Evolutionary conservation across 2,113 vertebrate species (phyloP).

Genomic region (Sminthopsis crassicaudata): DNA sequence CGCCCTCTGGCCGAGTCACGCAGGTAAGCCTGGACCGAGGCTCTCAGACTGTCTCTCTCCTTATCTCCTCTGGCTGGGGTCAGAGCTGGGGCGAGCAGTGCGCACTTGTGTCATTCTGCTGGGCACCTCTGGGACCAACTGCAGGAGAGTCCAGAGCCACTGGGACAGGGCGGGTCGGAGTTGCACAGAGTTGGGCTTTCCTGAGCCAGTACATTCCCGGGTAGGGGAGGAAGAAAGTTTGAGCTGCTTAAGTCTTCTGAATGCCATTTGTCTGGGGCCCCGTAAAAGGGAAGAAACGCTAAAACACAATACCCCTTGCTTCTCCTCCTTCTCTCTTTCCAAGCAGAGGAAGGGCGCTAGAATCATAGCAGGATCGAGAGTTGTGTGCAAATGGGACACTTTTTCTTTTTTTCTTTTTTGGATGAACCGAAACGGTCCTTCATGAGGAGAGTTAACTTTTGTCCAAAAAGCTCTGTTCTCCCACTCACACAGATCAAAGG

Average conservation of each 20-base stretch:
- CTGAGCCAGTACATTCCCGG: neutral
- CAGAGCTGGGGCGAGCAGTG: neutral
- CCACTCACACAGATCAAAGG: neutral
- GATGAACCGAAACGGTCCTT: constrained; percentile 26
- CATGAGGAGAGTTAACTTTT: constrained; percentile 68
- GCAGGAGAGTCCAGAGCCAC: neutral
- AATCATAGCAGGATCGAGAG: neutral
- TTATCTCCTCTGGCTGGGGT: neutral
- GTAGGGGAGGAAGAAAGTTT: constrained; percentile 1
- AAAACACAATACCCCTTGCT: constrained; percentile 58
- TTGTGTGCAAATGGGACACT: neutral
- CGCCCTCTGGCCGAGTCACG: constrained; percentile 76
- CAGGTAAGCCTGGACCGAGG: constrained; percentile 80
- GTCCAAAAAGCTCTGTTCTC: constrained; percentile 46
- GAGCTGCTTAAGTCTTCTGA: constrained; percentile 68
- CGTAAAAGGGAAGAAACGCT: constrained; percentile 67
- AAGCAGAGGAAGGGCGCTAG: neutral
- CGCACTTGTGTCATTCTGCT: constrained; percentile 57
- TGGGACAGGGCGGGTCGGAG: neutral
- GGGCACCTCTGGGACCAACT: neutral
- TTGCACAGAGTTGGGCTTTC: neutral
- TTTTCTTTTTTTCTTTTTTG: neutral
- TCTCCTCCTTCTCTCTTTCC: constrained; percentile 20
- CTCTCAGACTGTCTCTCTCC: neutral
- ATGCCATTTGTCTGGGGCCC: constrained; percentile 76